Evolutionary conservation across 2,113 vertebrate genomes (phyloP).

Genomic region (Mormyrus iriodes): DNA sequence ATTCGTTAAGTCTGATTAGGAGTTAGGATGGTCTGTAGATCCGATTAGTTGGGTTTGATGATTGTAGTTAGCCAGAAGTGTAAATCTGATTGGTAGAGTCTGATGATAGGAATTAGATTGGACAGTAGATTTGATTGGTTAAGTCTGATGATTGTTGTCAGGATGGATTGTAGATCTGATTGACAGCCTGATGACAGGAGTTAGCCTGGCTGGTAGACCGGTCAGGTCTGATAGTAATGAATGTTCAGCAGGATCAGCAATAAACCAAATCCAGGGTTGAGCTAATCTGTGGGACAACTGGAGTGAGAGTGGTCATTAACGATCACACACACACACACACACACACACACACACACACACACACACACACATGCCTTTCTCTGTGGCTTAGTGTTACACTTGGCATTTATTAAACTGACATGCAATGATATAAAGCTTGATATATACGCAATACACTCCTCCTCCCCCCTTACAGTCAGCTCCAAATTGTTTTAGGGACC

Average conservation of each 20-base stretch:
- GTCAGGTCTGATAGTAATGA: background rate
- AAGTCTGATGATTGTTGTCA: background rate
- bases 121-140: too few relatives aligned
- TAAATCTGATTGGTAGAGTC: too few relatives aligned
- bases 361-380: constrained; percentile 35
- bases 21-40: too few relatives aligned
- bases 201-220: background rate
- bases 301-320: background rate
- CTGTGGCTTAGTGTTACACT: constrained; percentile 25
- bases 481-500: background rate
- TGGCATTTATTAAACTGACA: background rate
- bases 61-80: too few relatives aligned
- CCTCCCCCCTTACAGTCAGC: background rate
- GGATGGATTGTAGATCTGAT: background rate
- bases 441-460: background rate
- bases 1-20: too few relatives aligned
- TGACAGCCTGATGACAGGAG: background rate
- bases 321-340: background rate
- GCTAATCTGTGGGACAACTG: background rate
- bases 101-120: too few relatives aligned
- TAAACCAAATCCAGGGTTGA: background rate
- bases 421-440: constrained; percentile 1
- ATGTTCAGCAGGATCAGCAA: background rate
- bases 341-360: constrained; percentile 2
- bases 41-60: too few relatives aligned